phyloP scores from a whole-genome alignment of 2,888 invertebrate species.

The Matsumyia berberina region DNA sequence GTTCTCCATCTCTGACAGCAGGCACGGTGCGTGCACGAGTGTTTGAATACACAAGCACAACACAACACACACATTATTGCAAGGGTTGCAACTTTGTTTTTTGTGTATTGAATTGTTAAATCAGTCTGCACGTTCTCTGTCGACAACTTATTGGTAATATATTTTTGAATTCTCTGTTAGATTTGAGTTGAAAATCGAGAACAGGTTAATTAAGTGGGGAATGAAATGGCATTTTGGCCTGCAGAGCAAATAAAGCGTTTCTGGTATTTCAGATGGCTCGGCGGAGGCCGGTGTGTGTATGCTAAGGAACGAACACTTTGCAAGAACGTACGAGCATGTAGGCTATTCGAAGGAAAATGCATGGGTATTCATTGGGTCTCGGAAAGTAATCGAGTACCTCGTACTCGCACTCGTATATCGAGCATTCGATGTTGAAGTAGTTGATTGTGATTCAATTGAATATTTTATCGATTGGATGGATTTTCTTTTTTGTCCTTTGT shows the following conservation, averaged over 20 bases:
- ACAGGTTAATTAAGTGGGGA: conserved; percentile 76
- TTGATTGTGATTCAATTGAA: conserved; percentile 36
- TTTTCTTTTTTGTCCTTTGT: not conserved
- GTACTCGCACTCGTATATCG: too few relatives aligned
- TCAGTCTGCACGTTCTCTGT: conserved; percentile 73
- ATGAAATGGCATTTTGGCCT: conserved; percentile 73
- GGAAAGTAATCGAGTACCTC: conserved; percentile 7
- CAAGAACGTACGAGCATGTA: not conserved
- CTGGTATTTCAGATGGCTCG: conserved; percentile 58
- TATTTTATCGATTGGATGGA: conserved; percentile 37
- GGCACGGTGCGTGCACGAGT: conserved; percentile 50
- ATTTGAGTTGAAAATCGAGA: conserved; percentile 75
- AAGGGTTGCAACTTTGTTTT: conserved; percentile 54
- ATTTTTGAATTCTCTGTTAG: conserved; percentile 75
- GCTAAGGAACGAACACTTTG: conserved; percentile 9
- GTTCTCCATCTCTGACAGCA: conserved; percentile 44
- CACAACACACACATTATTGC: conserved; percentile 58
- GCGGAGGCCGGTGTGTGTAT: not conserved
- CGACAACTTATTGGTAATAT: conserved; percentile 75
- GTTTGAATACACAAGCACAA: conserved; percentile 51
- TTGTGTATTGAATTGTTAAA: conserved; percentile 72
- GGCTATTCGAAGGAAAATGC: conserved; percentile 18
- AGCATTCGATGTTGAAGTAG: too few relatives aligned
- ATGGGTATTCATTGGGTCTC: conserved; percentile 20
- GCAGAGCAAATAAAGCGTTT: conserved; percentile 72